Evolutionary conservation across 2,797 vertebrate genomes (phyloP).

Genomic region (Cetoscarus ocellatus): DNA sequence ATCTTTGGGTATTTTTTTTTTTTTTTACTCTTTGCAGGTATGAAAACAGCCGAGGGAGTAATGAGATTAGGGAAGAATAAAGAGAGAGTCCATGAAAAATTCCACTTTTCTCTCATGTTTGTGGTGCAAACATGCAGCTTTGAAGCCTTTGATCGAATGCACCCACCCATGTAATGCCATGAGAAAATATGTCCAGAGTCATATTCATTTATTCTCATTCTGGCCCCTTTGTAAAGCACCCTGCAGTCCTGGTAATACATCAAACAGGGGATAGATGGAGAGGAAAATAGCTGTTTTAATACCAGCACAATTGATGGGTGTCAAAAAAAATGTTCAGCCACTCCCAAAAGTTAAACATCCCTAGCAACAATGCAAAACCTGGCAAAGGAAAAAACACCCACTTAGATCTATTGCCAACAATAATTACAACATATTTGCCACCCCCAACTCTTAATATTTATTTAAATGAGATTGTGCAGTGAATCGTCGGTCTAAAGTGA

Average conservation of each 20-base stretch:
- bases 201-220: constrained; percentile 80
- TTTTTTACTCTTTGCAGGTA: constrained; percentile 77
- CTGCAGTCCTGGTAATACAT: constrained; percentile 74
- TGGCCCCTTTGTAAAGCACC: constrained; percentile 73
- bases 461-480: constrained; percentile 59
- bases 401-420: constrained; percentile 71
- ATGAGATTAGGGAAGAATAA: constrained; percentile 83
- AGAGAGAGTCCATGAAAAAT: constrained; percentile 73
- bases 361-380: constrained; percentile 67
- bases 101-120: constrained; percentile 65
- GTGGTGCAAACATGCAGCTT: constrained; percentile 72
- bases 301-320: constrained; percentile 66
- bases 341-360: constrained; percentile 61
- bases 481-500: constrained; percentile 38
- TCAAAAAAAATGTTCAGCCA: constrained; percentile 45
- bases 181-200: constrained; percentile 82
- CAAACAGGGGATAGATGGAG: constrained; percentile 74
- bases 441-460: constrained; percentile 41
- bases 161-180: constrained; percentile 63
- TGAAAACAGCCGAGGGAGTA: constrained; percentile 83
- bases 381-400: constrained; percentile 35
- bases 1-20: constrained; percentile 71
- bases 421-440: constrained; percentile 51
- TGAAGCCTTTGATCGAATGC: constrained; percentile 64
- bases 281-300: constrained; percentile 73